Evolutionary conservation across 2,113 vertebrate species (phyloP).

Genomic region (Paramisgurnus dabryanus): DNA sequence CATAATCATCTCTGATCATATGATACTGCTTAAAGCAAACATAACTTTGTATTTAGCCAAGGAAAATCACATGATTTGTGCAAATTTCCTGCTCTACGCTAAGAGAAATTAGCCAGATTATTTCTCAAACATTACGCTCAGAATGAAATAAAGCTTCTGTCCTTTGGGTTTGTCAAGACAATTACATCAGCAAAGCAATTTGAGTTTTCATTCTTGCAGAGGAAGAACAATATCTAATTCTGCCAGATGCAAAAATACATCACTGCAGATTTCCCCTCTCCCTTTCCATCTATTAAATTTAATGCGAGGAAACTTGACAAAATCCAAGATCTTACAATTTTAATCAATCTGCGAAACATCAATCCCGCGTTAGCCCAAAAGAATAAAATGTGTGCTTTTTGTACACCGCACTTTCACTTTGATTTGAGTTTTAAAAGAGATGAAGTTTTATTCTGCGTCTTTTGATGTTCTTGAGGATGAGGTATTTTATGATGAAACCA

Average conservation of each 20-base stretch:
- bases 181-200: slow-evolving; percentile 23
- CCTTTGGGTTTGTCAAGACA: slow-evolving; percentile 34
- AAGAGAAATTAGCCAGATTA: slow-evolving; percentile 36
- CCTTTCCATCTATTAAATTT: slow-evolving; percentile 14
- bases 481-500: slow-evolving; percentile 54
- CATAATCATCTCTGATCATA: not conserved
- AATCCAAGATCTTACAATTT: not conserved
- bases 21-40: not conserved
- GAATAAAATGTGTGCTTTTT: slow-evolving; percentile 21
- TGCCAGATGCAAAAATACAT: slow-evolving; percentile 28
- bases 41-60: not conserved
- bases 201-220: slow-evolving; percentile 44
- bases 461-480: slow-evolving; percentile 62
- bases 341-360: not conserved
- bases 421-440: slow-evolving; percentile 61
- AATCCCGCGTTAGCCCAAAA: slow-evolving; percentile 27
- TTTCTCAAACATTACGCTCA: slow-evolving; percentile 20
- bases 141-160: slow-evolving; percentile 43
- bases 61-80: not conserved
- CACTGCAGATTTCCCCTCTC: not conserved
- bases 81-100: slow-evolving; percentile 25
- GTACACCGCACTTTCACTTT: slow-evolving; percentile 44
- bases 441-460: slow-evolving; percentile 58
- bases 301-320: slow-evolving; percentile 10
- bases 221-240: slow-evolving; percentile 39